Evolutionary conservation across 2,888 invertebrate genomes (phyloP).

Genomic region (Actias luna): DNA sequence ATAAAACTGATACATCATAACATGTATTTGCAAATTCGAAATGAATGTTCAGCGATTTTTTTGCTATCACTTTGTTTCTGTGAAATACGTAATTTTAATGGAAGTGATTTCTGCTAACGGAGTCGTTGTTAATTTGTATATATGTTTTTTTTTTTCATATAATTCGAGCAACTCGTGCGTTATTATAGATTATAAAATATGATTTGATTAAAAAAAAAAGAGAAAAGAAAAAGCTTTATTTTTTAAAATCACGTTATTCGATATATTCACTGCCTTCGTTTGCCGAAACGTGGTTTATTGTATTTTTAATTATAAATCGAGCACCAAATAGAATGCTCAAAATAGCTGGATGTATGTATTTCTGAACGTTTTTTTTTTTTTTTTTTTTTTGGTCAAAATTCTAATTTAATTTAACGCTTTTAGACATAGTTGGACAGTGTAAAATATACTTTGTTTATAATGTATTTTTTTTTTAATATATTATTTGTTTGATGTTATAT

Average conservation of each 20-base stretch:
- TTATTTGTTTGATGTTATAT: conserved; percentile 7
- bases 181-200: too few species aligned
- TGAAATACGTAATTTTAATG: too few species aligned
- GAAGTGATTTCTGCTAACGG: too few species aligned
- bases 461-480: neutral
- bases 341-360: neutral
- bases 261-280: neutral
- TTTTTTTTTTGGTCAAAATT: neutral
- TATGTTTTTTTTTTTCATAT: too few species aligned
- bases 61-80: too few species aligned
- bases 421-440: neutral
- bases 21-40: too few species aligned
- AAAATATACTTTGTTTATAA: neutral
- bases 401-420: neutral
- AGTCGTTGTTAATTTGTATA: too few species aligned
- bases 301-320: neutral
- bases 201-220: too few species aligned
- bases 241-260: neutral
- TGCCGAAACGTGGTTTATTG: neutral
- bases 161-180: too few species aligned
- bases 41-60: too few species aligned
- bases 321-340: neutral
- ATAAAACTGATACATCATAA: too few species aligned
- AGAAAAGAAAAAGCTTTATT: too few species aligned
- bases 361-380: neutral